Base-by-base conservation (phyloP, 30 jellyfish, hydroid and myxozoan species). In the Aurelia aurita complex sp. Pacific region DNA sequence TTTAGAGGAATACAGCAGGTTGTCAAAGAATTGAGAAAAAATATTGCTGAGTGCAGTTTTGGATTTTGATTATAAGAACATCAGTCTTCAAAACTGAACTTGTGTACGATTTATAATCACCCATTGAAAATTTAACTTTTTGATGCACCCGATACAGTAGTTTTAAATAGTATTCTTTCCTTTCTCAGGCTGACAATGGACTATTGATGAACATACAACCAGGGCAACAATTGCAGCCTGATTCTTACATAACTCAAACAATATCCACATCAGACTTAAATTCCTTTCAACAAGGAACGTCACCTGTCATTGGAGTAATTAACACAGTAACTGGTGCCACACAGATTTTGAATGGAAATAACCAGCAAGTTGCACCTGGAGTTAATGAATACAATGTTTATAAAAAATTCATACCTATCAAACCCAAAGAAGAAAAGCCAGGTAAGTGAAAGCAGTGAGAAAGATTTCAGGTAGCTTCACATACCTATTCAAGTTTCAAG, bases 371-470 rank as follows among this genome's bases (percentile, higher is more conserved):
- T 51, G 42, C 62, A 36, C 60, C 71, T 50, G 40, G 42, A 40
- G 65, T 65, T 11, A 79, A 79, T 67, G 75, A 65, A 57, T 36
- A 60, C 36, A 79, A 19, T 51, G 81, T 65, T 23, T 79, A 64
- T 67, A 79, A 79, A 18, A 79, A 62, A 29, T 79, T 79, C 63
- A 67, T 64, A 8, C 89, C 89, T 10, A 79, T 79, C 3, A 79
- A 79, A 70, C 89, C 89, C 10, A 79, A 79, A 46, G 42, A 40
- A 17, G 89, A 79, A 50, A 42, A 54, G 15, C 80, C 35, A 46
- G 89, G 89, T 79, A 15, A 2, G 70, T 61, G 38, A 12, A 35
- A 10, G 4, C 2, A 23, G 4, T 38, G 23, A 29, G 23, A 8
- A 11, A 10, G 11, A 14, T 12, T 23, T 0, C 29, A 23, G 29